Base-by-base conservation (phyloP, 2,797 vertebrate genomes). In the Enteromius argenteus region DNA sequence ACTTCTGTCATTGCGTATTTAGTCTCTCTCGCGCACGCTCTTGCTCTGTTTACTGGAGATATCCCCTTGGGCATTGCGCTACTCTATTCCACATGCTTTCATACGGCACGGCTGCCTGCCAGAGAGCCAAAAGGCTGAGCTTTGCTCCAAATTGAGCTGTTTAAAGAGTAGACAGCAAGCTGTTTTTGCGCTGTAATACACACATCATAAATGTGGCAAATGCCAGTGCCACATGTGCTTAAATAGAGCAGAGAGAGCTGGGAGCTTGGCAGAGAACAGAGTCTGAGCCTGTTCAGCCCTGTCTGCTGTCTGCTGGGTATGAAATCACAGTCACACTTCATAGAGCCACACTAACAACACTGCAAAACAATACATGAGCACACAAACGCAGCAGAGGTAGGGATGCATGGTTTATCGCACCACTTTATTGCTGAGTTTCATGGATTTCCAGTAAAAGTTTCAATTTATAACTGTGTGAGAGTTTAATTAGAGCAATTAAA, bases 1-100 rank as follows among this genome's bases (percentile, higher is more conserved):
- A 87, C 81, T 78, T 86, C 86, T 72, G 89, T 86, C 84, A 87
- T 76, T 86, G 80, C 68, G 68, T 84, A 84, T 88, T 87, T 85
- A 86, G 82, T 86, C 86, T 83, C 84, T 71, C 85, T 85, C 85
- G 71, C 76, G 35, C 35, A 17, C 66, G 79, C 71, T 83, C 86
- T 69, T 67, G 68, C 71, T 90, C 89, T 89, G 90, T 91, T 92
- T 91, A 90, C 89, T 90, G 89, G n/a, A 84, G 85, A 88, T 80
- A 84, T 87, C 92, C 89, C 92, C 90, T 49, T 64, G 85, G 88
- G 90, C 89, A 87, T 88, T 71, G 71, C 84, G 85, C 64, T 91
- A 87, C 90, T 90, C 89, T 88, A 90, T 79, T 86, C 76, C 80
- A 69, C 81, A 84, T 77, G 83, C 80, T 88, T 82, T 87, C 82